Evolutionary conservation across 2,888 invertebrate genomes (phyloP).

Genomic region (Rotaria magnacalcarata): DNA sequence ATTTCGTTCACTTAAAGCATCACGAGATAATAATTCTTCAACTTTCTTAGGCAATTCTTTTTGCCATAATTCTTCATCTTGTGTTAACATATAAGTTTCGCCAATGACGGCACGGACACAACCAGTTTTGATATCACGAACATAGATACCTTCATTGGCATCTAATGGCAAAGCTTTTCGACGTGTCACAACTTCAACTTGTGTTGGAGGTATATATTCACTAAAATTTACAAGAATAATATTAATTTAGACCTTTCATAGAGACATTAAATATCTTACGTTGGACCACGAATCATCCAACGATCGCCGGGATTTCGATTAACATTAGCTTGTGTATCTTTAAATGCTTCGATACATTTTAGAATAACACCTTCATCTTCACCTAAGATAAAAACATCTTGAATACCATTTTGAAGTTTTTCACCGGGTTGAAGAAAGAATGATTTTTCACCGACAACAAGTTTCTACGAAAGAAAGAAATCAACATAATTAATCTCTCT

Average conservation of each 20-base stretch:
- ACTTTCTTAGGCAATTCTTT: slow-evolving; percentile 59
- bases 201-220: slow-evolving; percentile 62
- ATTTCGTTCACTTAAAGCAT: slow-evolving; percentile 61
- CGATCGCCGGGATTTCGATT: slow-evolving; percentile 59
- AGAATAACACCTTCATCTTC: slow-evolving; percentile 62
- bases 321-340: slow-evolving; percentile 49
- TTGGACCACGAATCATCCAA: slow-evolving; percentile 62
- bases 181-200: slow-evolving; percentile 61
- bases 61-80: slow-evolving; percentile 60
- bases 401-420: slow-evolving; percentile 60
- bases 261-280: background rate
- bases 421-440: slow-evolving; percentile 63
- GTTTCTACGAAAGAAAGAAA: slow-evolving; percentile 49
- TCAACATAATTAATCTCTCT: too few species aligned
- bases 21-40: slow-evolving; percentile 50
- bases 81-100: slow-evolving; percentile 62
- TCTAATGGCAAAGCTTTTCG: slow-evolving; percentile 61
- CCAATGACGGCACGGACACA: slow-evolving; percentile 61
- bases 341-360: slow-evolving; percentile 50
- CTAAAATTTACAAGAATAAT: background rate
- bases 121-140: slow-evolving; percentile 52
- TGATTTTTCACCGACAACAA: slow-evolving; percentile 61
- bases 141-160: slow-evolving; percentile 56
- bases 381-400: slow-evolving; percentile 60
- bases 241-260: background rate